Percentiles rank a stretch among this genome's conserved stretches.
These are phyloP conservation scores for Rissa tridactyla DNA, from an alignment of 2,113 vertebrate species.

Conservation along the genomic window DNA sequence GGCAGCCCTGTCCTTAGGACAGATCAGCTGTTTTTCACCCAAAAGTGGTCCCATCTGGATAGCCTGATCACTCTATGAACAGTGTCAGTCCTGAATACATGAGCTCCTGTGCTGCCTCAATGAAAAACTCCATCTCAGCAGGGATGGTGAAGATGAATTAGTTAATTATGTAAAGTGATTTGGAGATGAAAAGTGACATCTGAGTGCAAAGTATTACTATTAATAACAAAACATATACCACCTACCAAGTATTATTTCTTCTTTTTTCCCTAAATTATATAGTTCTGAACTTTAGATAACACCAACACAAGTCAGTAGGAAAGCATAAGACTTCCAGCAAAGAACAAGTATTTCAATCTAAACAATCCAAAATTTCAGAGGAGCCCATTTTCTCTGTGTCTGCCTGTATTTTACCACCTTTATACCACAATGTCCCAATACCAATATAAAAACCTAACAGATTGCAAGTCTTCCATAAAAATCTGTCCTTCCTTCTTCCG, in stretches of 20 bases:
- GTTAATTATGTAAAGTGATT: no score
- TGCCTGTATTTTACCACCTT: background rate
- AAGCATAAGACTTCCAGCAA: background rate
- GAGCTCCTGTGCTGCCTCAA: no score
- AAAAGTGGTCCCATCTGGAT: no score
- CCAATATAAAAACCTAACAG: background rate
- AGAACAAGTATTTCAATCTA: background rate
- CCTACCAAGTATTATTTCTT: slow-evolving; percentile 12
- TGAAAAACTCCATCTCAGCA: no score
- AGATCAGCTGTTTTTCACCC: no score
- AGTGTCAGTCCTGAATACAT: no score
- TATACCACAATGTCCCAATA: background rate
- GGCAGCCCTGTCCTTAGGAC: background rate
- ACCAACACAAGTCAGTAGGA: background rate
- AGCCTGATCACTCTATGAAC: no score
- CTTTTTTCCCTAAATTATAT: background rate
- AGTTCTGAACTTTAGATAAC: background rate
- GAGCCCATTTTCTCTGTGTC: background rate
- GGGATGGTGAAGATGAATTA: no score
- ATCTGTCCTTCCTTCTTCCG: background rate
- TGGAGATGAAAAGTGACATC: no score
- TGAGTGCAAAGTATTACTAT: background rate
- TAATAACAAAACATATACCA: slow-evolving; percentile 44
- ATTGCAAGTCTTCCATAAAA: background rate
- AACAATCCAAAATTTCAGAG: background rate